Evolutionary conservation across 2,113 vertebrate genomes (phyloP), one percentile per base, ranked within the genome.

Genomic region (Carlito syrichta): DNA sequence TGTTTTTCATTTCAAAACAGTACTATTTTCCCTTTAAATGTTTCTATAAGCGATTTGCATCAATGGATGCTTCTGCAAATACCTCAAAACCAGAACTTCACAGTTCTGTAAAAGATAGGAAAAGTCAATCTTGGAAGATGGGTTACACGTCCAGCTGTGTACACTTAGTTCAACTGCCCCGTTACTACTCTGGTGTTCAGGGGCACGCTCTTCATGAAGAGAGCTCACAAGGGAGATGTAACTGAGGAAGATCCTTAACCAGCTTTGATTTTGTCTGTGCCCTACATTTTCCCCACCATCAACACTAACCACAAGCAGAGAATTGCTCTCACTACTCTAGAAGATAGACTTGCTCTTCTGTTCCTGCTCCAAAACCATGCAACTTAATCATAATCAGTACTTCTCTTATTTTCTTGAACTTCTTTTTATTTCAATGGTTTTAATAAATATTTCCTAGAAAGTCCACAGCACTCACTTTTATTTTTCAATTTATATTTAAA

Each of bases 401-500:
- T 83, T 71, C 20, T 73, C 35, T 56, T 91, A 89, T 85, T 95
- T 74, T 25, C 63, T 76, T 81, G 7, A n/a, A 50, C 82, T 88
- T 90, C 38, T 87, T 66, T 40, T 90, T 83, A 96, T 95, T 93
- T 68, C 17, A 96, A 25, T 30, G 90, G 69, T 95, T 96, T 35
- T 27, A 20, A 94, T 81, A 56, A 96, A 86, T 87, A 82, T 48
- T 81, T 91, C 86, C 78, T 38, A 92, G 16, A 81, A 66, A 97
- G 9, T 38, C 30, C 69, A 60, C 22, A 58, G 8, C 76, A 69
- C 62, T 81, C 30, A 77, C 76, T 88, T 97, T 92, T 45, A 88
- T 40, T 69, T 85, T 93, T 96, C 73, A 95, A 95, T 83, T 89
- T 92, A 95, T 96, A 56, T 94, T 69, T 35, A 96, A 95, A 93